Conservation (phyloP, 2,113 vertebrate genomes). For the Vombatus ursinus region DNA sequence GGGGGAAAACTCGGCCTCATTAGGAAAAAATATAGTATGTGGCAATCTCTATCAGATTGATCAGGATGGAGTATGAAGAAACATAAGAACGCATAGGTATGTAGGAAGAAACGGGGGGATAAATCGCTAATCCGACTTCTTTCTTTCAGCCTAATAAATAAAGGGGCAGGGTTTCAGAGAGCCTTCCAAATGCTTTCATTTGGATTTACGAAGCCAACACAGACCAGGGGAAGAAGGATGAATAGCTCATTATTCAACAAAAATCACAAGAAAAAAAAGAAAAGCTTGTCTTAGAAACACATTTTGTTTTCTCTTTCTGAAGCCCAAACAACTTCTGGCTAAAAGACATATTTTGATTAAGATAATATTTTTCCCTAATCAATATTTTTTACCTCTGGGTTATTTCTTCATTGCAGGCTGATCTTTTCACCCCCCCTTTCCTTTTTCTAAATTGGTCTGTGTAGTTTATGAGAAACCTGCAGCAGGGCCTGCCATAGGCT, state of each 20-base stretch:
- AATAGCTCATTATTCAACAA: constrained; percentile 83
- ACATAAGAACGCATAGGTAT: constrained; percentile 64
- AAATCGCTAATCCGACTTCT: constrained; percentile 66
- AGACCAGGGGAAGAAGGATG: constrained; percentile 78
- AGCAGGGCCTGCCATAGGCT: constrained; percentile 76
- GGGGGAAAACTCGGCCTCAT: constrained; percentile 77
- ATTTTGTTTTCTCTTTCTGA: constrained; percentile 77
- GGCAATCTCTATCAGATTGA: constrained; percentile 76
- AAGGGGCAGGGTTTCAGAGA: constrained; percentile 69
- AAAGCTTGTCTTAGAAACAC: constrained; percentile 79
- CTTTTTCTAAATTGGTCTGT: constrained; percentile 78
- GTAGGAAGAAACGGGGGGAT: constrained; percentile 69
- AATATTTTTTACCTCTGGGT: constrained; percentile 87
- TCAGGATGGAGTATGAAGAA: constrained; percentile 68
- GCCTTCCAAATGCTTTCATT: constrained; percentile 77
- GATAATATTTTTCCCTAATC: constrained; percentile 87
- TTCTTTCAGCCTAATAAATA: constrained; percentile 68
- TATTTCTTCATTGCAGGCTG: constrained; percentile 84
- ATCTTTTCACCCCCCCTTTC: constrained; percentile 68
- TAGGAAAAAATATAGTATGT: constrained; percentile 80
- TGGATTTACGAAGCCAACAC: constrained; percentile 77
- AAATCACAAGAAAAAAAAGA: constrained; percentile 72
- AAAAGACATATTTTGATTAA: constrained; percentile 86
- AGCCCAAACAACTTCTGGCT: constrained; percentile 78
- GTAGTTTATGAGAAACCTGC: constrained; percentile 87